Base-by-base conservation (phyloP, 2,888 invertebrate species). In the Polyommatus iphigenia region DNA sequence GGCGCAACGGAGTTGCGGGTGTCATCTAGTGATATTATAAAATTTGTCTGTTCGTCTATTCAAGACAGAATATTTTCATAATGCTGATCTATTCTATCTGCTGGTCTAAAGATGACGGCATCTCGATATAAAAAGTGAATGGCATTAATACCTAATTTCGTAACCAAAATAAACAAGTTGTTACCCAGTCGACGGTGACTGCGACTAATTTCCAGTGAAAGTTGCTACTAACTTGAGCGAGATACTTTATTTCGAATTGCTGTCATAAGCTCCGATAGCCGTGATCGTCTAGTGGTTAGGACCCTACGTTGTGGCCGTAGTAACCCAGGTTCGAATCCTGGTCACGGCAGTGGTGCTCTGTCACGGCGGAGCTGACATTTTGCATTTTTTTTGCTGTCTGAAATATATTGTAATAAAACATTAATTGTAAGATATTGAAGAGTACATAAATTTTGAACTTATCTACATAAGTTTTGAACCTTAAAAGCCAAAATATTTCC, bases 251-350 rank as follows among this genome's bases (percentile, higher is more conserved):
- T 59, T 20, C 20, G 59, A 20, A 59, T 7, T 0, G 0, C 3
- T n/a, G 10, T 7, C 20, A 59, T 59, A 8, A 59, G 78, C 82
- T 84, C 84, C 84, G 81, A 79, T 78, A 84, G 84, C 84, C 84
- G 84, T 95, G 95, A 96, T 96, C 95, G 96, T 96, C 95, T 96
- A 96, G 96, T 96, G 96, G 96, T 96, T 95, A 96, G 96, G 95
- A 96, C 95, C 95, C 95, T 95, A 95, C 96, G 96, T 96, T 96
- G 96, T 96, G 96, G 96, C 96, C 96, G 96, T 95, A 95, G 95
- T 95, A 96, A 96, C 95, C 96, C 96, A 96, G 96, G 96, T 96
- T 96, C 95, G 95, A 94, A 95, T 95, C 95, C 95, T 95, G 95
- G 95, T 95, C 95, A 95, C 95, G 95, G 94, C 95, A 94, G 87